Percentiles rank a stretch among this genome's conserved stretches.
Evolutionary conservation across 2,113 vertebrate genomes (phyloP).

Genomic region (Sus scrofa): DNA sequence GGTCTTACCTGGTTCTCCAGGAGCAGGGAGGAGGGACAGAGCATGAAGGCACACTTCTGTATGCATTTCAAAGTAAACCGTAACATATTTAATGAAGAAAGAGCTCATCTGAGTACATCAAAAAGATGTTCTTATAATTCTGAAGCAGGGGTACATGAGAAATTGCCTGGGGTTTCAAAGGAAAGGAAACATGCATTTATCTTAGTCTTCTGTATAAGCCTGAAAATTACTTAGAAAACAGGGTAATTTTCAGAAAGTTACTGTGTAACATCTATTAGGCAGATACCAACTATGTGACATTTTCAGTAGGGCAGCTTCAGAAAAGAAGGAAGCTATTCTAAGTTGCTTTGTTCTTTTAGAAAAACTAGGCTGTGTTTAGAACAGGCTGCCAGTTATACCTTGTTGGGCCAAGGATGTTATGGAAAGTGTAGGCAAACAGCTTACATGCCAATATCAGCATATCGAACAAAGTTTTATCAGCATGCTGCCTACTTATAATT

Average conservation of each 20-base stretch:
- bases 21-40: not conserved
- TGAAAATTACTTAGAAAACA: constrained; percentile 66
- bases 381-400: not conserved
- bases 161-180: constrained; percentile 76
- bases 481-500: not conserved
- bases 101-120: constrained; percentile 60
- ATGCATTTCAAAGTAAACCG: constrained; percentile 50
- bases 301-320: constrained; percentile 25
- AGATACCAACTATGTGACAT: constrained; percentile 40
- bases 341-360: not conserved
- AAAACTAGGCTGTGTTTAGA: not conserved
- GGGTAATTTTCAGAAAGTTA: constrained; percentile 57
- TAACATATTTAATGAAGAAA: constrained; percentile 50
- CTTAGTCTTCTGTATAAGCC: not conserved
- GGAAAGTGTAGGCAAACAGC: too few species aligned
- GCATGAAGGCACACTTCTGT: not conserved
- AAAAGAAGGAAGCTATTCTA: constrained; percentile 18
- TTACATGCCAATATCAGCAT: not conserved
- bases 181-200: constrained; percentile 61
- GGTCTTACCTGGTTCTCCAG: not conserved
- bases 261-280: not conserved
- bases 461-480: not conserved
- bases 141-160: constrained; percentile 52
- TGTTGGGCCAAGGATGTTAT: not conserved
- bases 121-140: constrained; percentile 50